phyloP scores from a whole-genome alignment of 2,113 vertebrate genomes.

The Accipiter cooperii region DNA sequence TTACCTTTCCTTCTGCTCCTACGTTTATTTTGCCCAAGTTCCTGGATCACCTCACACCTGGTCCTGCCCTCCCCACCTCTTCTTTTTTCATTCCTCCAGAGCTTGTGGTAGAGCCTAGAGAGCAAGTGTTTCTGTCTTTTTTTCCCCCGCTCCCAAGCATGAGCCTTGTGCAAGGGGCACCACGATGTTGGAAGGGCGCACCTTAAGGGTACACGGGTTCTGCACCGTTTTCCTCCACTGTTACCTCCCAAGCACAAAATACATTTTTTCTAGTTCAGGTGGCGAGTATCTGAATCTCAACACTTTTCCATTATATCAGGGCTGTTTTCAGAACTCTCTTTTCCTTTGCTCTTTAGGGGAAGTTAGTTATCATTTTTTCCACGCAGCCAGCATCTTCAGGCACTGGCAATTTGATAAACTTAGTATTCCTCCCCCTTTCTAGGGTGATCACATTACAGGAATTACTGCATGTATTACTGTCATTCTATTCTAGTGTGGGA shows the following conservation, averaged over 20 bases:
- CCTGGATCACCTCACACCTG: not conserved
- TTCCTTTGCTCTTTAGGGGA: not conserved
- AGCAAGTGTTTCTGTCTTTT: not conserved
- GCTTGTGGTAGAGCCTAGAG: not conserved
- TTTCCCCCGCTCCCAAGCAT: not conserved
- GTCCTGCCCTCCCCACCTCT: not conserved
- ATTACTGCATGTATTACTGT: not conserved
- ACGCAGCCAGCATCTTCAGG: not conserved
- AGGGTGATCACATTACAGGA: not conserved
- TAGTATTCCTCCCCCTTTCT: not conserved
- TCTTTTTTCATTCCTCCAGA: not conserved
- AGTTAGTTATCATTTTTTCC: not conserved
- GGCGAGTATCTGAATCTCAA: not conserved
- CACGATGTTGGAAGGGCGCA: rapidly evolving
- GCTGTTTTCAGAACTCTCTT: not conserved
- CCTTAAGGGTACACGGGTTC: not conserved
- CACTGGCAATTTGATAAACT: not conserved
- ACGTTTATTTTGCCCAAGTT: not conserved
- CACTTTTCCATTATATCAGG: not conserved
- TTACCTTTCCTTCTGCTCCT: not conserved
- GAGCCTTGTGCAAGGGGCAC: not conserved
- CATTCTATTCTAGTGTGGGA: not conserved
- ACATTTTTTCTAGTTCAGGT: not conserved
- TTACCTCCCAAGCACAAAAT: not conserved
- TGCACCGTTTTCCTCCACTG: not conserved